Conservation (phyloP, 1,140 invertebrate species). For the Schlechtendalia chinensis region DNA sequence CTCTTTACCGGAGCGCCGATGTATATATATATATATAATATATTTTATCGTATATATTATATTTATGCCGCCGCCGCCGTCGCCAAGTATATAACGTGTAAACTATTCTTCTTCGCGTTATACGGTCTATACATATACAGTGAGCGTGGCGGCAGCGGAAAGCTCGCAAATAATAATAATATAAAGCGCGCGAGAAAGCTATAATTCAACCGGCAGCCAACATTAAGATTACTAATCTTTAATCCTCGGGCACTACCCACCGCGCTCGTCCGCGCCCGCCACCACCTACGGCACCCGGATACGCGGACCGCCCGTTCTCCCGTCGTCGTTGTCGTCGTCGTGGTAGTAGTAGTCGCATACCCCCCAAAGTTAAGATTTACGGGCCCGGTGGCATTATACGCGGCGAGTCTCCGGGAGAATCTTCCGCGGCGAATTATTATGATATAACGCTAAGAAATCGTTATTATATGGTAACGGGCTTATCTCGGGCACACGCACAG, state of each 20-base stretch:
- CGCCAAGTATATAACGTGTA: constrained; percentile 8
- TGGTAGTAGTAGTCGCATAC: neutral
- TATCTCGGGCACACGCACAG: constrained; percentile 49
- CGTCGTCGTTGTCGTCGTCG: neutral
- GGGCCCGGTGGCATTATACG: constrained; percentile 47
- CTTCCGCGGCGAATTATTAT: constrained; percentile 49
- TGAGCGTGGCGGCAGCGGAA: constrained; percentile 22
- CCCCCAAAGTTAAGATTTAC: constrained; percentile 48
- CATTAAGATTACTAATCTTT: constrained; percentile 50
- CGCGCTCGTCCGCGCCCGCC: neutral
- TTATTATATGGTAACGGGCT: constrained; percentile 50
- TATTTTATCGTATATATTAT: constrained; percentile 32
- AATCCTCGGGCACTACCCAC: constrained; percentile 43
- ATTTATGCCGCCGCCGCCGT: neutral
- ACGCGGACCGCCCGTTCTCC: neutral
- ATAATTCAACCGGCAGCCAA: constrained; percentile 50
- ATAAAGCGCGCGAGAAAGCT: constrained; percentile 49
- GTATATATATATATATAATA: constrained; percentile 34
- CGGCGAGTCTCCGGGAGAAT: constrained; percentile 25
- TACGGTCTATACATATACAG: neutral
- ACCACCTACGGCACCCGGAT: neutral
- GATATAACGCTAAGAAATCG: constrained; percentile 50
- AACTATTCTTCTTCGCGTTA: constrained; percentile 26
- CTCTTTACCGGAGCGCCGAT: constrained; percentile 33
- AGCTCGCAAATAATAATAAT: constrained; percentile 48